Evolutionary conservation across 1,140 invertebrate species (phyloP).

Genomic region (Tetragonula clypearis): DNA sequence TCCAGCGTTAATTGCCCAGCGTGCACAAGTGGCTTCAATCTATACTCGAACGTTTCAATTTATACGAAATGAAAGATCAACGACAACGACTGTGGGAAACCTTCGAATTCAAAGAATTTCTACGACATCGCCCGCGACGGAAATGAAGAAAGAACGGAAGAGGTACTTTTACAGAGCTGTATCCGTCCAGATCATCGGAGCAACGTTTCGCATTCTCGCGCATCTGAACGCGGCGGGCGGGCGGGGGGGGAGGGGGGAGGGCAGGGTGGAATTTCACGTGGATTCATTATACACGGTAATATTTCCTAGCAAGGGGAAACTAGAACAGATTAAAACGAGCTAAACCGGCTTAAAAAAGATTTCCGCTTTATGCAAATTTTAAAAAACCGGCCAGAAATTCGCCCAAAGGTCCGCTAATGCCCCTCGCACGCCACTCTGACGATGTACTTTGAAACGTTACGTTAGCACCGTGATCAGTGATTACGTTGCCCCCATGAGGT

Average conservation of each 20-base stretch:
- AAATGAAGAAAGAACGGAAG: no score
- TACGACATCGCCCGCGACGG: no score
- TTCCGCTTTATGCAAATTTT: background rate
- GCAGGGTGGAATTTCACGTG: background rate
- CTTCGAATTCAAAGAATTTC: no score
- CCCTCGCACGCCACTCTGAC: background rate
- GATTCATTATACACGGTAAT: background rate
- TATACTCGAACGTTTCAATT: no score
- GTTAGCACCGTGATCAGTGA: background rate
- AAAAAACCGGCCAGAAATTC: background rate
- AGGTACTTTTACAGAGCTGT: no score
- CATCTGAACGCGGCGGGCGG: no score
- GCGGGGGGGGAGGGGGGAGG: background rate
- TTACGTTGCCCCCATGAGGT: background rate
- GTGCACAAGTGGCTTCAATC: no score
- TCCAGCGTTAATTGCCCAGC: no score
- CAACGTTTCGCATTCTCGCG: background rate
- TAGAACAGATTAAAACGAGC: background rate
- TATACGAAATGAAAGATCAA: no score
- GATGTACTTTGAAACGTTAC: background rate
- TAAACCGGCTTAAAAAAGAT: conserved; percentile 11
- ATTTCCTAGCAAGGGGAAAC: background rate
- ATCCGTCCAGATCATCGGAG: background rate
- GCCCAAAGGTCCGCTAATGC: background rate
- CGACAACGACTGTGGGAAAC: no score